Evolutionary conservation across 2,113 vertebrate species (phyloP), one percentile per base, ranked within the genome.

Genomic region (Pao palembangensis): DNA sequence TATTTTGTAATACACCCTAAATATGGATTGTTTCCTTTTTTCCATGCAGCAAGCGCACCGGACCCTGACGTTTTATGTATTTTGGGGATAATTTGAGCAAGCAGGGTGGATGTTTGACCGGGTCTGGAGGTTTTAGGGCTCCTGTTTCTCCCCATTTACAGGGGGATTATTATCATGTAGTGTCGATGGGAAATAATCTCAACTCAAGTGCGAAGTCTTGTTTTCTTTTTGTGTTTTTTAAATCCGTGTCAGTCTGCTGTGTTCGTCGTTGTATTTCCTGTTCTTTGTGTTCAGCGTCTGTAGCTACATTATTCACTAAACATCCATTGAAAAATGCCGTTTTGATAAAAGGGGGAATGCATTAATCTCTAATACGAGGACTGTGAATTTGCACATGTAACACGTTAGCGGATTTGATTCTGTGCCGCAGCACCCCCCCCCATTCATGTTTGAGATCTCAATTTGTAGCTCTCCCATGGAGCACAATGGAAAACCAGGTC

Each of bases 1-100:
- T 89, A 82, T 79, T 87, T 84, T 82, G 80, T 89, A 85, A 79
- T 88, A 91, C 80, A 84, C 79, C 78, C 68, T 86, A 85, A 88
- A 86, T 64, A 85, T 82, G 61, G 56, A 60, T 54, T 57, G 72
- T 57, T 58, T 61, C 58, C 56, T 66, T 67, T 80, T 51, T 57
- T 53, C 25, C 62, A 16, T 55, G 69, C 63, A 72, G 59, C 52
- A 56, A 20, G 68, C 67, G 67, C 74, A 63, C 63, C 55, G 67
- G 66, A 58, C 64, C 20, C n/a, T 56, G 79, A 63, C 80, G 69
- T 82, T 88, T 76, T 78, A 62, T 77, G 81, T 79, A 61, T 78
- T 76, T 77, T 66, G 61, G 79, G 76, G 74, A 60, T 79, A 83
- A 81, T 86, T 82, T 71, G 79, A 65, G 75, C 67, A 78, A 75